Percentiles rank a stretch among this genome's conserved stretches.
These are phyloP conservation scores for Lophotis ruficrista DNA, from an alignment of 2,113 vertebrate genomes.

Conservation along the genomic window DNA sequence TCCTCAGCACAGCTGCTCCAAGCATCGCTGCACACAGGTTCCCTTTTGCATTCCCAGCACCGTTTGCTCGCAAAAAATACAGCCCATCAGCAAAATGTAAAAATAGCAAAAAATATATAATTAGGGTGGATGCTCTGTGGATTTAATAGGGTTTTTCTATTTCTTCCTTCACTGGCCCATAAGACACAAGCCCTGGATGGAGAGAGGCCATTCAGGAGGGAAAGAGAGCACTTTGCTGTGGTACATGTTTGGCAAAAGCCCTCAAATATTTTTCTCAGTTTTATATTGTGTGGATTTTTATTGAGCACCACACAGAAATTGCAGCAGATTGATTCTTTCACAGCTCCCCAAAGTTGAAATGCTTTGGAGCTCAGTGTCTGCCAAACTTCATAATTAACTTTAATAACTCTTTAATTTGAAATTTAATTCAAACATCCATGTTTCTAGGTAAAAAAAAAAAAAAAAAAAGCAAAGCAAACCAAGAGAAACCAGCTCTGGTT, in stretches of 20 bases:
- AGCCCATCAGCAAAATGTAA: constrained; percentile 44
- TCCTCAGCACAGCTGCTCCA: neutral
- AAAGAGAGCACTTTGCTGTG: neutral
- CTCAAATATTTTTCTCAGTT: constrained; percentile 25
- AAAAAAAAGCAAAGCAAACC: neutral
- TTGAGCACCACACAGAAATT: neutral
- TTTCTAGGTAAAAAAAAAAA: no score
- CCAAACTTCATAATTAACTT: constrained; percentile 50
- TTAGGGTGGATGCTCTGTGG: neutral
- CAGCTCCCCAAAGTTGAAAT: constrained; percentile 27
- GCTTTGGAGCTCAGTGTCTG: constrained; percentile 14
- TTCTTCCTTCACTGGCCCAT: neutral
- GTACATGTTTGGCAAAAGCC: neutral
- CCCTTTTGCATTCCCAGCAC: neutral
- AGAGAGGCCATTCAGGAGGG: neutral
- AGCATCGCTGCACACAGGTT: neutral
- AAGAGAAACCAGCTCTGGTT: neutral
- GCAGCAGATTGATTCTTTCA: constrained; percentile 52
- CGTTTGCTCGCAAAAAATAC: neutral
- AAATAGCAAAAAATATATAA: constrained; percentile 41
- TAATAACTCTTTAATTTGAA: constrained; percentile 42
- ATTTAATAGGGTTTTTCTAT: constrained; percentile 14
- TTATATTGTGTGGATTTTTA: neutral
- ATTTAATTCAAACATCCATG: neutral
- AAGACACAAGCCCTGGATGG: neutral